phyloP scores from a whole-genome alignment of 2,797 vertebrate species.

The Synaphobranchus kaupii region DNA sequence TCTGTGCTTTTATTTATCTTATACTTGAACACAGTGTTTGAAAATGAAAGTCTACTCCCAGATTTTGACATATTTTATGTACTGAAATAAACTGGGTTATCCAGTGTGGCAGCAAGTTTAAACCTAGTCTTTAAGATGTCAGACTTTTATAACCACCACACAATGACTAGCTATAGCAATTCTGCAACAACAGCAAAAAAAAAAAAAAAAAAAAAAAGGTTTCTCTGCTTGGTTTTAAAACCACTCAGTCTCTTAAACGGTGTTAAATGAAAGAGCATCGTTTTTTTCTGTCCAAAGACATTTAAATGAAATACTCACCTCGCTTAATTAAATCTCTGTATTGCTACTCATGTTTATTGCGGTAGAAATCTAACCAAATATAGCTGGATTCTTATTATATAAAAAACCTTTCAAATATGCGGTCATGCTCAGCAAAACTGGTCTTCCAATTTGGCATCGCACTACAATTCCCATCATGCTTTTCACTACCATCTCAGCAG shows the following conservation, averaged over 20 bases:
- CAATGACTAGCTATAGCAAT: neutral
- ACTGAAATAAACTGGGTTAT: slow-evolving; percentile 3
- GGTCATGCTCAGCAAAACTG: too few relatives aligned
- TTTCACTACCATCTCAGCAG: too few relatives aligned
- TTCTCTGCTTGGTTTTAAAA: neutral
- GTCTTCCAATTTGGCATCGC: too few relatives aligned
- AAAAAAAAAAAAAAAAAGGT: neutral
- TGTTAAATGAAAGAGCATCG: neutral
- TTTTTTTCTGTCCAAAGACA: neutral
- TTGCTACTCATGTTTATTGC: too few relatives aligned
- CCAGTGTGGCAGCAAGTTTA: neutral
- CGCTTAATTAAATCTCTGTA: too few relatives aligned
- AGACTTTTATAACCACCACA: neutral
- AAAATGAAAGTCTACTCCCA: neutral
- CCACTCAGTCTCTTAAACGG: neutral
- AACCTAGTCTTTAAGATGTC: neutral
- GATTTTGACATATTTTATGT: neutral
- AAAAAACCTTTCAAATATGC: too few relatives aligned
- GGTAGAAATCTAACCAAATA: neutral
- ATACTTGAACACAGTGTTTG: neutral
- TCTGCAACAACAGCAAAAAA: neutral
- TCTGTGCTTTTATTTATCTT: neutral
- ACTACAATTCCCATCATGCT: too few relatives aligned
- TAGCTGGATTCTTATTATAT: neutral
- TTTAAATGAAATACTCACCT: neutral